Evolutionary conservation across 2,113 vertebrate species (phyloP), one percentile per base, ranked within the genome.

Genomic region (Butorides virescens): DNA sequence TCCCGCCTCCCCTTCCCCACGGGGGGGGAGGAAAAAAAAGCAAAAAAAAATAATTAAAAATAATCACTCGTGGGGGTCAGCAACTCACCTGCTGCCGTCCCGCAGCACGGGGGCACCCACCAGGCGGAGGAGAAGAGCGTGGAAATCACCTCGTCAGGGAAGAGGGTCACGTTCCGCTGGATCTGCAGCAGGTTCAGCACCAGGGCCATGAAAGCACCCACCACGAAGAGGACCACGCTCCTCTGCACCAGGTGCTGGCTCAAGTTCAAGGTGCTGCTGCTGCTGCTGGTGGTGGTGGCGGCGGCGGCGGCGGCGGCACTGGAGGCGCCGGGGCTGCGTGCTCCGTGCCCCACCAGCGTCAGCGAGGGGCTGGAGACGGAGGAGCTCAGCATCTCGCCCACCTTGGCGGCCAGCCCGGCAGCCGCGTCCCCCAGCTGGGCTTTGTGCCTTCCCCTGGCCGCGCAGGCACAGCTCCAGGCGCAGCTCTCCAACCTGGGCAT

Each of bases 91-190:
- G 99, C 99, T 7, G 99, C 99, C 2, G 99, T 99, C 50, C 99
- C 99, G 47, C 99, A 99, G 95, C 99, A 99, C 10, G 99, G 99
- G 2, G 99, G 99, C 88, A 99, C 99, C 99, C 99, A 99, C 99
- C 99, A 99, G 61, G 99, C 99, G 0, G 99, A 99, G 27, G 99
- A 99, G 90, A 99, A 99, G 96, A 99, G 97, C 10, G 99, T 99
- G 86, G 99, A 96, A 63, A 99, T 99, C 88, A 99, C 99, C 93
- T 99, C 99, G 25, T 99, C 99, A 0, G 99, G 99, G 71, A 99
- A 99, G 26, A 99, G 97, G 2, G 99, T 99, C 86, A 99, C 99
- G 9, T 99, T 98, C 39, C 99, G 98, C 90, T 99, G 99, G 37
- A 99, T 98, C 97, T 99, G 99, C 93, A 99, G 99, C 95, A 99